Conservation (phyloP, 2,113 vertebrate genomes). For the Labrus mixtus region DNA sequence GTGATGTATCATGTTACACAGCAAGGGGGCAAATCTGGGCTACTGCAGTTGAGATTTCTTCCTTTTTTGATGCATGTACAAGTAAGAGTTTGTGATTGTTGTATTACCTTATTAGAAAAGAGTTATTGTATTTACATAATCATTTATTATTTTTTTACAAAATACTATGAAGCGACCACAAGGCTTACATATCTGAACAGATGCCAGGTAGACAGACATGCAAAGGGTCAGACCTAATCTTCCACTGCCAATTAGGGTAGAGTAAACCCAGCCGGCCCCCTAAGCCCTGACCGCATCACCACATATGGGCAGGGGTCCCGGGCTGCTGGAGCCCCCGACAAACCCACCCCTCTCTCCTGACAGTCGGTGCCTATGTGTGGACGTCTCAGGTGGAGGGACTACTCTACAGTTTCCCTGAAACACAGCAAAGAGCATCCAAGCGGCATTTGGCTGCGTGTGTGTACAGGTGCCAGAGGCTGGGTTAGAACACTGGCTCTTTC, state of each 20-base stretch:
- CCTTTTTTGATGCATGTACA: background rate
- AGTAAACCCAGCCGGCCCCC: constrained; percentile 41
- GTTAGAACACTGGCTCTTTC: constrained; percentile 69
- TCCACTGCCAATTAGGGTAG: constrained; percentile 59
- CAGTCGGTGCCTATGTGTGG: constrained; percentile 65
- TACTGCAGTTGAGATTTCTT: background rate
- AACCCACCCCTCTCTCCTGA: constrained; percentile 49
- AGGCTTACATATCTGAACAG: constrained; percentile 24
- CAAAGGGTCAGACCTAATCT: constrained; percentile 48
- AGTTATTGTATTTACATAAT: background rate
- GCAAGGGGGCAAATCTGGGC: background rate
- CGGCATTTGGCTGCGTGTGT: constrained; percentile 61
- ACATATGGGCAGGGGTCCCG: constrained; percentile 64
- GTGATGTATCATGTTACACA: constrained; percentile 19
- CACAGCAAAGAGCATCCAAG: constrained; percentile 55
- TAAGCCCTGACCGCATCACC: constrained; percentile 56
- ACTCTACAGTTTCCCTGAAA: constrained; percentile 50
- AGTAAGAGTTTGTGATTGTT: background rate
- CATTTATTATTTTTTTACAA: background rate
- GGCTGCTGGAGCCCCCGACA: constrained; percentile 43
- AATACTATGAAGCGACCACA: background rate
- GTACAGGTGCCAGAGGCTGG: constrained; percentile 70
- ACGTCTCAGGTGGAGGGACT: constrained; percentile 65
- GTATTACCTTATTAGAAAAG: background rate
- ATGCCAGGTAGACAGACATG: constrained; percentile 43